Base-by-base conservation (phyloP, 2,113 vertebrate genomes). In the Probosciger aterrimus region DNA sequence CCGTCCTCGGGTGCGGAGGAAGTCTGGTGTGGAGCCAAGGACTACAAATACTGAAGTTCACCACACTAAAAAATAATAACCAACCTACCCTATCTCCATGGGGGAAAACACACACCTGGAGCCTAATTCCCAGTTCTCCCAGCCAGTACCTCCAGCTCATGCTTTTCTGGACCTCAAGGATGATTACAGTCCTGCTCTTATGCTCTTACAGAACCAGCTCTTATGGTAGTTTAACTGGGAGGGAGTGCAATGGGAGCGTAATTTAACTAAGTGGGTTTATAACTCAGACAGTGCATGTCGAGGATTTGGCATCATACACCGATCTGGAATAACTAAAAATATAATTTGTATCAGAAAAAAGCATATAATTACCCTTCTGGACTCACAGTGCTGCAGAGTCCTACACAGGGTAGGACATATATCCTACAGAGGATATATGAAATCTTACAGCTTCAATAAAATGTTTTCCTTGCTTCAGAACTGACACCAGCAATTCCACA, bases 1-100 rank as follows among this genome's bases (percentile, higher is more conserved):
- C 33, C 2, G 0, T 35, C 24, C 60, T 22, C 39, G 10, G 27
- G 6, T 9, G 31, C 11, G 3, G 25, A 27, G 7, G 46, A 6
- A 31, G 4, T 33, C 41, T 50, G n/a, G 13, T 35, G 49, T 11
- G 15, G 11, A 70, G 28, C 9, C 3, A 10, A 22, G 65, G 59
- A n/a, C 53, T 63, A 46, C 43, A 86, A 74, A 74, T 43, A 35
- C 0, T 86, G 71, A 91, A 86, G 90, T 53, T 77, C 9, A 16
- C 17, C 0, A 0, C 67, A 47, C 37, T 86, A 69, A 44, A 57
- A 60, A 43, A 43, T 16, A 41, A 27, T 67, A 20, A 41, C 18
- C 8, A 4, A 43, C 22, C 47, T 69, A 12, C 11, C 71, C 46
- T 3, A 1, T 33, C 31, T 69, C 22, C 41, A 8, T 13, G 24